Conservation (phyloP, 2,888 invertebrate genomes). For the Diachrysia chrysitis region DNA sequence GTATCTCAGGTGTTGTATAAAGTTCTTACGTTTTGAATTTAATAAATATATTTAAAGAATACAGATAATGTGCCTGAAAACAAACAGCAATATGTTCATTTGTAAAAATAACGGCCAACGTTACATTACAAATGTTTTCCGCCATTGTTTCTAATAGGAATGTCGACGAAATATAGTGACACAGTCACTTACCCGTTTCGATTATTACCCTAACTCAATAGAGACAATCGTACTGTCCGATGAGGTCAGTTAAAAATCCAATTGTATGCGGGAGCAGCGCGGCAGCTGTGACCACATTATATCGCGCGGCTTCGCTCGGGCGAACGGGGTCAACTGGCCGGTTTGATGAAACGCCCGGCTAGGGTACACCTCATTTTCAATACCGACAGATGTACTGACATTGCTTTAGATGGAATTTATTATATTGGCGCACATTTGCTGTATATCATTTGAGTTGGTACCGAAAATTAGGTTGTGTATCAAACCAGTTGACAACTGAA, state of each 20-base stretch:
- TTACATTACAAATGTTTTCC: too few relatives aligned
- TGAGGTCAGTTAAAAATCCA: conserved; percentile 78
- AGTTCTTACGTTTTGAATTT: background rate
- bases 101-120: too few relatives aligned
- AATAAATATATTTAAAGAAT: background rate
- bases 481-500: background rate
- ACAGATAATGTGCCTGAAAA: too few relatives aligned
- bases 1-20: conserved; percentile 15
- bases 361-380: conserved; percentile 71
- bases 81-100: too few relatives aligned
- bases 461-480: background rate
- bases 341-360: conserved; percentile 75
- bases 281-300: conserved; percentile 79
- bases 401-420: conserved; percentile 64
- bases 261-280: conserved; percentile 73
- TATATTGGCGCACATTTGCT: conserved; percentile 28
- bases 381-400: conserved; percentile 62
- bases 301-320: conserved; percentile 69
- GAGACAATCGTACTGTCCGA: conserved; percentile 64
- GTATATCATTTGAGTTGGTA: conserved; percentile 1
- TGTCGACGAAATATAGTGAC: conserved; percentile 15
- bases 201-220: conserved; percentile 58
- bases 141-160: background rate
- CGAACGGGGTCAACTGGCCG: conserved; percentile 72
- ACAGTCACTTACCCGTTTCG: conserved; percentile 40